phyloP scores from a whole-genome alignment of 2,888 invertebrate genomes.

The Andrena haemorrhoa region DNA sequence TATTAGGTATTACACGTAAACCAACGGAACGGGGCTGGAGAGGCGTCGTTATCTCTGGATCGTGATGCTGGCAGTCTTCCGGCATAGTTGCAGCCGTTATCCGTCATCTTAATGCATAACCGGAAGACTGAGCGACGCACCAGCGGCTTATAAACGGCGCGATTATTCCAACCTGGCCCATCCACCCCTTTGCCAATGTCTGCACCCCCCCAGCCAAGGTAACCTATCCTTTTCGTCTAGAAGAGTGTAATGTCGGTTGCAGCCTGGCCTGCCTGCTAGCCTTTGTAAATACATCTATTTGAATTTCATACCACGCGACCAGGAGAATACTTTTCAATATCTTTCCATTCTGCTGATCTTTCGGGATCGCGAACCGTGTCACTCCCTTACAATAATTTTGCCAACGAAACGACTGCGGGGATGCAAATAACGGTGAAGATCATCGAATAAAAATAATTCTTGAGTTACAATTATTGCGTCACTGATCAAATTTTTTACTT shows the following conservation, averaged over 20 bases:
- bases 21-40: constrained; percentile 38
- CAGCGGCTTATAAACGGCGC: constrained; percentile 80
- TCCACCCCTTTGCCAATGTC: constrained; percentile 37
- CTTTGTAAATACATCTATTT: constrained; percentile 73
- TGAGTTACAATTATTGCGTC: no score
- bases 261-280: constrained; percentile 47
- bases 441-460: no score
- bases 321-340: constrained; percentile 77
- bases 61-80: constrained; percentile 73
- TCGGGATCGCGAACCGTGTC: constrained; percentile 4
- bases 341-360: constrained; percentile 50
- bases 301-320: constrained; percentile 71
- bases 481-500: no score
- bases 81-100: constrained; percentile 77
- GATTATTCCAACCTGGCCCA: constrained; percentile 77
- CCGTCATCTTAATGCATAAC: constrained; percentile 81
- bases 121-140: constrained; percentile 76
- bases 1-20: constrained; percentile 57
- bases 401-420: not conserved
- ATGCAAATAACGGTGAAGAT: no score
- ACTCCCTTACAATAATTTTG: not conserved
- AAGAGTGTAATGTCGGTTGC: constrained; percentile 48
- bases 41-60: constrained; percentile 75
- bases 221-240: constrained; percentile 31
- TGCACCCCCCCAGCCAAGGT: constrained; percentile 13